Percentiles rank a stretch among this genome's conserved stretches.
Evolutionary conservation across 2,113 vertebrate species (phyloP).

Genomic region (Tachysurus vachellii): DNA sequence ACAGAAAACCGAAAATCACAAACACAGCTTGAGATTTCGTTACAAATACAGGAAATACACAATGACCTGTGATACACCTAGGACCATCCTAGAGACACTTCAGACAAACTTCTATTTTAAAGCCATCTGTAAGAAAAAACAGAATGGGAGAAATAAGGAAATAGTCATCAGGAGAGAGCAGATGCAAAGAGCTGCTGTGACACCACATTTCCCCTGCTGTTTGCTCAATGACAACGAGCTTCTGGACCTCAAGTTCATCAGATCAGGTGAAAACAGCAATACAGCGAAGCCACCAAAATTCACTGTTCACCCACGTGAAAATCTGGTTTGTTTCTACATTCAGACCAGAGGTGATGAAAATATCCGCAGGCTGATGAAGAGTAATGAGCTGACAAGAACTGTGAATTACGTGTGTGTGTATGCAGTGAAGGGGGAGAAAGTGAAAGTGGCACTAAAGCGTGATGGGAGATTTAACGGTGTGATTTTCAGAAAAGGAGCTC

Average conservation of each 20-base stretch:
- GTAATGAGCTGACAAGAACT: not conserved
- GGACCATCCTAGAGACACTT: conserved; percentile 33
- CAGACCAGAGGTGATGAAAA: conserved; percentile 12
- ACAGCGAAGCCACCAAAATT: no score
- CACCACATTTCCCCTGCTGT: conserved; percentile 38
- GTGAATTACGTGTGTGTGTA: conserved; percentile 46
- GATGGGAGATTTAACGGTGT: conserved; percentile 31
- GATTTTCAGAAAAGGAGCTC: not conserved
- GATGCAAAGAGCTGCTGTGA: not conserved
- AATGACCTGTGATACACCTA: not conserved
- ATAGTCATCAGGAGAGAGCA: conserved; percentile 16
- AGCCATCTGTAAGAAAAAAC: not conserved
- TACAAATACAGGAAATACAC: accelerated
- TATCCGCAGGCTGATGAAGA: not conserved
- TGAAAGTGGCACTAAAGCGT: conserved; percentile 29
- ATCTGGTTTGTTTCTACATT: conserved; percentile 31
- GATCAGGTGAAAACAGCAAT: accelerated
- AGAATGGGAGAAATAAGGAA: not conserved
- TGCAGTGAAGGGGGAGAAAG: conserved; percentile 17
- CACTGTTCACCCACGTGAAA: not conserved
- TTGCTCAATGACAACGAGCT: conserved; percentile 36
- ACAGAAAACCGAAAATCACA: not conserved
- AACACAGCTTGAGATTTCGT: conserved; percentile 11
- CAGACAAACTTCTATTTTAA: not conserved
- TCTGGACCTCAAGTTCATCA: conserved; percentile 37